Conservation (phyloP, 1,140 invertebrate species). For the Samia ricini region DNA sequence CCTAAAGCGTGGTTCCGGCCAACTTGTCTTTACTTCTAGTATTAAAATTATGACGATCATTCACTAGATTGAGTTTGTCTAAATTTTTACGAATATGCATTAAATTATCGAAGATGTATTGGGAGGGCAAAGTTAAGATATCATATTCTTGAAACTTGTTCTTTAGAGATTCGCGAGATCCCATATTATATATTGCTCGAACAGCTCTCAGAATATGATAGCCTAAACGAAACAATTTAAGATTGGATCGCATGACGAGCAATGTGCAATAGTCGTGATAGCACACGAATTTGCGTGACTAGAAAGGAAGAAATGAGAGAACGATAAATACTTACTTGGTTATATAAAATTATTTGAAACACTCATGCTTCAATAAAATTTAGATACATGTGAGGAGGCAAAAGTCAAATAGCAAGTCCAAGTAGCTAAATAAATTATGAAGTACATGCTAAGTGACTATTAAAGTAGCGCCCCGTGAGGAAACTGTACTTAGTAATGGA, state of each 20-base stretch:
- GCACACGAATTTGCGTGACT: not conserved
- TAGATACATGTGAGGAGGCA: not conserved
- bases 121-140: too few relatives aligned
- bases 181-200: too few relatives aligned
- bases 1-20: too few relatives aligned
- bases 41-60: too few relatives aligned
- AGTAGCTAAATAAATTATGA: not conserved
- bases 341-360: not conserved
- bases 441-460: not conserved
- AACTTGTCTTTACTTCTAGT: too few relatives aligned
- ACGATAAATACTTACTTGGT: not conserved
- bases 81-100: too few relatives aligned
- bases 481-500: not conserved
- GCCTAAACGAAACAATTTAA: not conserved
- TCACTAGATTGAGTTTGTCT: too few relatives aligned
- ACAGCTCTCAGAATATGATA: not conserved
- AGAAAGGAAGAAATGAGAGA: not conserved
- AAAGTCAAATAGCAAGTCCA: not conserved
- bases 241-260: not conserved
- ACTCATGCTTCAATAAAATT: not conserved
- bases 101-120: too few relatives aligned
- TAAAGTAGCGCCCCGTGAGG: not conserved
- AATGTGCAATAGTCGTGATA: not conserved
- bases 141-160: too few relatives aligned
- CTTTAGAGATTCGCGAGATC: too few relatives aligned